phyloP scores from a whole-genome alignment of 2,797 vertebrate genomes.

The Gambusia yucatana region DNA sequence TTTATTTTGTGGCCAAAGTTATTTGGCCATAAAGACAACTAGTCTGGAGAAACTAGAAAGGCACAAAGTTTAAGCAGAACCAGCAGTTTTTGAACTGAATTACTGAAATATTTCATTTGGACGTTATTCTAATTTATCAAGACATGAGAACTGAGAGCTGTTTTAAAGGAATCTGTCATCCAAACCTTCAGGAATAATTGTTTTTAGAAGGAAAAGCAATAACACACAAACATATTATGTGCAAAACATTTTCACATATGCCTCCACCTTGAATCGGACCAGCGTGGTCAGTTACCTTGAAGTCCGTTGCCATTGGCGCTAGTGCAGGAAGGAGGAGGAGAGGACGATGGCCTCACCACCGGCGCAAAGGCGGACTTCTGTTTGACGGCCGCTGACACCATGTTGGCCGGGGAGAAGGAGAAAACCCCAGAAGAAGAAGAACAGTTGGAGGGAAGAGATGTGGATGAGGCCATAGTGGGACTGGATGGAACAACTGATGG shows the following conservation, averaged over 20 bases:
- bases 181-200: neutral
- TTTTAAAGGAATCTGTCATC: neutral
- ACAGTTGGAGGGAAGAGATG: conserved; percentile 97
- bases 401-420: conserved; percentile 99
- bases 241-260: neutral
- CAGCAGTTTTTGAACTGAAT: no score
- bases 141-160: neutral
- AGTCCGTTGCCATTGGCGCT: conserved; percentile 96
- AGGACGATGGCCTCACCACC: conserved; percentile 95
- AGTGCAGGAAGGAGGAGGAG: conserved; percentile 96
- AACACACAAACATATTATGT: neutral
- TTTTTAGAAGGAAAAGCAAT: neutral
- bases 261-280: neutral
- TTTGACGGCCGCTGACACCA: conserved; percentile 98
- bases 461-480: conserved; percentile 97
- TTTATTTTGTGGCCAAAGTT: no score
- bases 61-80: no score
- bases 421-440: conserved; percentile 97
- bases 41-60: no score
- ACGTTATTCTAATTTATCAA: neutral
- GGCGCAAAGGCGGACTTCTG: conserved; percentile 99
- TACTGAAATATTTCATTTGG: no score
- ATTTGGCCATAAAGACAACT: no score
- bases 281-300: conserved; percentile 87
- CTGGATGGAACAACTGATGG: conserved; percentile 92